A percentile compares a stretch with the other conserved stretches of the same genome.
phyloP scores from a whole-genome alignment of 35 echinoderm and acorn worm genomes.

The Patiria miniata region DNA sequence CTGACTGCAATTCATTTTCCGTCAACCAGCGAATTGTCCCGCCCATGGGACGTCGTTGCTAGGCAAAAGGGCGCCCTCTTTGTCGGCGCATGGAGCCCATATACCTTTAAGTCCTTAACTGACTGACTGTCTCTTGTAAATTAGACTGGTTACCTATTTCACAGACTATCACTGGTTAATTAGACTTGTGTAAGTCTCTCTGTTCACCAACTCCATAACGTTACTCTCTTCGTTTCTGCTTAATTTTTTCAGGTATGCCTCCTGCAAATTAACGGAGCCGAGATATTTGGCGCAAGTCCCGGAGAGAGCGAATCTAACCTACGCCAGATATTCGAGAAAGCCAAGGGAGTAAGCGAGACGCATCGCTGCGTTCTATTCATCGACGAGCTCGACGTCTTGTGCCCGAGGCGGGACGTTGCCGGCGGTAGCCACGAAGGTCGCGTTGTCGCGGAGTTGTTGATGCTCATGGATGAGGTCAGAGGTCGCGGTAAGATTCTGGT shows the following conservation, averaged over 20 bases:
- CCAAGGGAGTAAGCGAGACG: neutral
- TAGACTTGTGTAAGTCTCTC: no score
- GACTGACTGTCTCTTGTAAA: no score
- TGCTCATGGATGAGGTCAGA: constrained; percentile 55
- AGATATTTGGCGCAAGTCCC: constrained; percentile 45
- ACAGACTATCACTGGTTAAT: no score
- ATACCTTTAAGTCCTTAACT: no score
- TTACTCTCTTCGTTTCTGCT: neutral
- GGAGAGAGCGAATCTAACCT: constrained; percentile 56
- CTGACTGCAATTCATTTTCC: no score
- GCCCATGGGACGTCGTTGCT: no score
- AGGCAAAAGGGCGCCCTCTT: no score
- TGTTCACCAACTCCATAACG: no score
- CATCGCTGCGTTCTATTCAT: constrained; percentile 39
- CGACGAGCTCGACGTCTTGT: constrained; percentile 57
- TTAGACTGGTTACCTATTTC: no score
- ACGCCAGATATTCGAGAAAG: constrained; percentile 32
- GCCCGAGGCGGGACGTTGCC: constrained; percentile 32
- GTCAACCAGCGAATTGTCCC: no score
- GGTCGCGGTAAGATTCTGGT: constrained; percentile 32
- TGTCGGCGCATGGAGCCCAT: no score
- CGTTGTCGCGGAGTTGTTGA: constrained; percentile 53
- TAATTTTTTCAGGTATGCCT: constrained; percentile 12
- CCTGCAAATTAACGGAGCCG: constrained; percentile 36
- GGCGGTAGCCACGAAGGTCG: constrained; percentile 43